Percentiles rank a stretch among this genome's conserved stretches.
These are phyloP conservation scores for Eurytoma adleriae DNA, from an alignment of 2,888 invertebrate species.

Conservation along the genomic window DNA sequence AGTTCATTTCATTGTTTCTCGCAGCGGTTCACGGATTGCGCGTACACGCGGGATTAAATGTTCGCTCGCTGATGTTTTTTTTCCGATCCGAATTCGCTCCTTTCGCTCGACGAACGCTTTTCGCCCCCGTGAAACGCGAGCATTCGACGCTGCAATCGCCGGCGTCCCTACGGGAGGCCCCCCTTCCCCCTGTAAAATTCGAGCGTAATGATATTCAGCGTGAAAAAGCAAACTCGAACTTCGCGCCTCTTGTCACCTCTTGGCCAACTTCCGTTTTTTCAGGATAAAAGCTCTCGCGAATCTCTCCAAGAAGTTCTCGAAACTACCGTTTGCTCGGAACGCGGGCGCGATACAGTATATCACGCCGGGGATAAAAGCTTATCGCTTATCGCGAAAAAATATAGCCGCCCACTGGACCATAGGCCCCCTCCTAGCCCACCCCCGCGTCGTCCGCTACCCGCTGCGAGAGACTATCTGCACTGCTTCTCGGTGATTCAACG, in stretches of 20 bases:
- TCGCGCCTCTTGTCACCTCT: background rate
- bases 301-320: slow-evolving; percentile 38
- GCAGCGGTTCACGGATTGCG: too few species aligned
- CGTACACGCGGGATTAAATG: too few species aligned
- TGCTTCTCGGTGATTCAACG: too few species aligned
- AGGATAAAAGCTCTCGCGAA: background rate
- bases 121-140: too few species aligned
- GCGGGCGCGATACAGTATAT: slow-evolving; percentile 36
- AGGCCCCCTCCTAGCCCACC: background rate
- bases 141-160: too few species aligned
- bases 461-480: slow-evolving; percentile 2
- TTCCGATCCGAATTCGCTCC: too few species aligned
- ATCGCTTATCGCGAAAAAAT: slow-evolving; percentile 58
- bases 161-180: too few species aligned
- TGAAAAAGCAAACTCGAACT: background rate
- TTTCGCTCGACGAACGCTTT: too few species aligned
- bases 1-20: too few species aligned
- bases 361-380: slow-evolving; percentile 56
- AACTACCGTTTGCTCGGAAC: slow-evolving; percentile 45
- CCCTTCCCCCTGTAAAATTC: too few species aligned
- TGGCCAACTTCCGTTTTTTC: slow-evolving; percentile 19
- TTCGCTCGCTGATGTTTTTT: too few species aligned
- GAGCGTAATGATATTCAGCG: too few species aligned
- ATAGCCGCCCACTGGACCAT: slow-evolving; percentile 50
- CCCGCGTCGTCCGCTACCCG: background rate